A percentile compares a stretch with the other conserved stretches of the same genome.
Evolutionary conservation across 1,140 invertebrate genomes (phyloP).

Genomic region (Nasonia vitripennis): DNA sequence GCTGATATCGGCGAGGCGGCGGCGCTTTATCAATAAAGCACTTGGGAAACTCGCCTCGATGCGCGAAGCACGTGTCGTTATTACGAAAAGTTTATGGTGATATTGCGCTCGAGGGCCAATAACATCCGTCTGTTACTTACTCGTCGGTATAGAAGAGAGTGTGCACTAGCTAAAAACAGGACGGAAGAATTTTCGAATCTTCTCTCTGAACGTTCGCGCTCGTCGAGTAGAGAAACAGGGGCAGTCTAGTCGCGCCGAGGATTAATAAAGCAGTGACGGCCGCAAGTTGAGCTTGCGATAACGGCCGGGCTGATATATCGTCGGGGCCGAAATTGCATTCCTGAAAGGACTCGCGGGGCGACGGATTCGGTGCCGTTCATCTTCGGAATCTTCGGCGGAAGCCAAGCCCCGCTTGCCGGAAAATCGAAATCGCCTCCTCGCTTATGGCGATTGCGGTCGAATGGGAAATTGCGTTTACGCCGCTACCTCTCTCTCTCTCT

Average conservation of each 20-base stretch:
- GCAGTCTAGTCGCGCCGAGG: conserved; percentile 29
- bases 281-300: conserved; percentile 47
- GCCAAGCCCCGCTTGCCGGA: not conserved
- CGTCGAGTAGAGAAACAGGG: not conserved
- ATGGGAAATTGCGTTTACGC: conserved; percentile 42
- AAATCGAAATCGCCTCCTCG: conserved; percentile 42
- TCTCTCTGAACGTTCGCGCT: not conserved
- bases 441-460: conserved; percentile 46
- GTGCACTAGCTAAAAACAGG: conserved; percentile 16
- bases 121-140: not conserved
- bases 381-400: not conserved
- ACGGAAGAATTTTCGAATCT: not conserved
- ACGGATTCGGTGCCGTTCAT: conserved; percentile 39
- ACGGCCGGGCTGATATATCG: conserved; percentile 41
- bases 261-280: conserved; percentile 62
- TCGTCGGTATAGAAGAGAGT: conserved; percentile 28
- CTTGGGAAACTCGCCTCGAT: not conserved
- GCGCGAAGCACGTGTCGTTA: not conserved
- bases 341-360: conserved; percentile 10
- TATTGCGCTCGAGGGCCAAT: not conserved
- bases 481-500: not conserved
- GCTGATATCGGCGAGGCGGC: conserved; percentile 3
- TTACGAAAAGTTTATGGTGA: conserved; percentile 19
- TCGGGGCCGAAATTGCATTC: conserved; percentile 38
- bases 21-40: conserved; percentile 32